Base-by-base conservation (phyloP, 1,140 invertebrate species). In the Eubasilissa regina region DNA sequence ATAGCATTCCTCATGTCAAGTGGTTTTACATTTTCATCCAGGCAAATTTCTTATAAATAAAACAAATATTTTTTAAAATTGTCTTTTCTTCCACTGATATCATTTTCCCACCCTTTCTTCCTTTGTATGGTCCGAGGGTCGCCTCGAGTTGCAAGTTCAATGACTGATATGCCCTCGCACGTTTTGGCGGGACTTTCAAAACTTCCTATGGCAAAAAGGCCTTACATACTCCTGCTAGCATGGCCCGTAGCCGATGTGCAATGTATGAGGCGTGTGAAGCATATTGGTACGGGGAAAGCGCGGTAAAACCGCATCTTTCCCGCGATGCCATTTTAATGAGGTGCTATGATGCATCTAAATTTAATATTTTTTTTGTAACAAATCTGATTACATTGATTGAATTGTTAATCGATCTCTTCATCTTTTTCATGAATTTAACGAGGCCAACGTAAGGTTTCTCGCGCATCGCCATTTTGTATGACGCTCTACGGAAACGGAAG, bases 11-110 rank as follows among this genome's bases (percentile, higher is more conserved):
- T 89, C 88, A 87, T 79, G 87, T 89, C 89, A 74, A 74, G 87
- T 87, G 87, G 87, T 88, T 74, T 89, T 89, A 89, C 88, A 89
- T 89, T 89, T 78, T 89, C 88, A 89, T 89, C 88, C 89, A 89
- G 73, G 86, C 89, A 89, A 89, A 89, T 80, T 89, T 89, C 89
- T 87, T 89, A 89, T 89, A 88, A 88, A 86, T 86, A 81, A 77
- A 82, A 78, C 75, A 85, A 83, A 83, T 83, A 83, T 83, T 83
- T 83, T 83, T 83, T 83, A 82, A 55, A 83, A 55, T 17, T 25
- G 62, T 80, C 35, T 83, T 78, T 79, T 53, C 53, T 44, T 35
- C 25, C 25, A 68, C 60, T 77, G 85, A 85, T 86, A 53, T 21
- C 68, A 19, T 19, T 25, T 48, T 70, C 47, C 76, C 53, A 11